Conservation (phyloP, 2,888 invertebrate species). For the Aquatica leii region DNA sequence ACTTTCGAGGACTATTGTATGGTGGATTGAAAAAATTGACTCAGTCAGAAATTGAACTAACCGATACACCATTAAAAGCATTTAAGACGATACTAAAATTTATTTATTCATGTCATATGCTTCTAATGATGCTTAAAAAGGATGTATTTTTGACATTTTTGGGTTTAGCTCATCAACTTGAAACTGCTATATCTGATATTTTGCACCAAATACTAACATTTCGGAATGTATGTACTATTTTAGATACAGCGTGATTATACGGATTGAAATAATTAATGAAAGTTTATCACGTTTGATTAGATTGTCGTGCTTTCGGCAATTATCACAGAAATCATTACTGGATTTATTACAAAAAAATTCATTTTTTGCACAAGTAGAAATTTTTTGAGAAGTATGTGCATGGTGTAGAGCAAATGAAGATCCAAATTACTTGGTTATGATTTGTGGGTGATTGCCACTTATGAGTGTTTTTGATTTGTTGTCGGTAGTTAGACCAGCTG, state of each 20-base stretch:
- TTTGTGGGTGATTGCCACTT: constrained; percentile 81
- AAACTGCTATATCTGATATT: constrained; percentile 92
- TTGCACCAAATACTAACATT: constrained; percentile 86
- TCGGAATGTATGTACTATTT: constrained; percentile 92
- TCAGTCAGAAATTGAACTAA: constrained; percentile 83
- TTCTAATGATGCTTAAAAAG: constrained; percentile 71
- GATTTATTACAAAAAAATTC: constrained; percentile 91
- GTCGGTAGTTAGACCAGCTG: constrained; percentile 86
- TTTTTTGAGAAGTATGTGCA: constrained; percentile 86
- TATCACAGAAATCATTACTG: constrained; percentile 84
- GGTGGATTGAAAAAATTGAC: constrained; percentile 80
- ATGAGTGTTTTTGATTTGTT: constrained; percentile 89
- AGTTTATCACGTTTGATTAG: constrained; percentile 91
- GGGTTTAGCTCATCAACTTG: constrained; percentile 93
- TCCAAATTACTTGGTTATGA: constrained; percentile 59
- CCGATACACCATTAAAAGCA: constrained; percentile 82
- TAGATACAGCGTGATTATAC: constrained; percentile 87
- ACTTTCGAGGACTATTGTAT: constrained; percentile 87
- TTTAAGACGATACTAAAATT: constrained; percentile 93
- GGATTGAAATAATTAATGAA: constrained; percentile 72
- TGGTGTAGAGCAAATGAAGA: constrained; percentile 86
- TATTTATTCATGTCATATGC: constrained; percentile 88
- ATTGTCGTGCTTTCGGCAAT: constrained; percentile 82
- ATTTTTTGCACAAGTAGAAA: constrained; percentile 95
- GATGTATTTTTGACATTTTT: constrained; percentile 75